A percentile compares a stretch with the other conserved stretches of the same genome.
phyloP scores from a whole-genome alignment of 1,140 invertebrate genomes.

The Neoseiulus cucumeris region DNA sequence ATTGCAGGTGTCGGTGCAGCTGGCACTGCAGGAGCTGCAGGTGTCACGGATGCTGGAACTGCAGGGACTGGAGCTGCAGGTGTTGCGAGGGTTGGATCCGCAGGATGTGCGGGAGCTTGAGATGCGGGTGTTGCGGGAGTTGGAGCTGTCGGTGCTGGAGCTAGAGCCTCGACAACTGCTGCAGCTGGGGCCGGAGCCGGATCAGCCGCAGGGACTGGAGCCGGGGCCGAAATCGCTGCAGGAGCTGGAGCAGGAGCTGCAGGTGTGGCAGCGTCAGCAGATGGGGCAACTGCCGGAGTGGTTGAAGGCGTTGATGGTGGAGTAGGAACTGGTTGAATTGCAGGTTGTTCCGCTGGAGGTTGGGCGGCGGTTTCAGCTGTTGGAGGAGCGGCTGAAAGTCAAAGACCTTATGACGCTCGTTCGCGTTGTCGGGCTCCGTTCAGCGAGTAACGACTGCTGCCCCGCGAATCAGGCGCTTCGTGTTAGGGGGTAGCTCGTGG shows the following conservation, averaged over 20 bases:
- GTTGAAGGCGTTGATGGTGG: background rate
- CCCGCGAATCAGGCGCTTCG: no score
- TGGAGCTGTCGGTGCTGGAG: constrained; percentile 27
- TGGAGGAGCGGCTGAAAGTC: constrained; percentile 10
- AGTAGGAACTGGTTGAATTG: background rate
- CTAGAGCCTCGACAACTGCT: constrained; percentile 19
- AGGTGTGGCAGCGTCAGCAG: background rate
- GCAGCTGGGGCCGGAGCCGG: constrained; percentile 19
- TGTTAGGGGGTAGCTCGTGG: no score
- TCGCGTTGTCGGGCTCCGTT: no score
- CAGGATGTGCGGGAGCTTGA: no score
- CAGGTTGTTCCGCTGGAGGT: background rate
- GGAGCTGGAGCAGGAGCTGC: background rate
- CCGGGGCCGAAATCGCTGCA: background rate
- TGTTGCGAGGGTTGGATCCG: no score
- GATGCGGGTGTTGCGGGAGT: no score
- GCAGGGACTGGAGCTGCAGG: no score
- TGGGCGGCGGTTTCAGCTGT: background rate
- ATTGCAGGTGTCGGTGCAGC: no score
- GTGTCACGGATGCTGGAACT: no score
- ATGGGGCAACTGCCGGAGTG: background rate
- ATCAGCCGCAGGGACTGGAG: constrained; percentile 2
- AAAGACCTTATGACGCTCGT: constrained; percentile 10
- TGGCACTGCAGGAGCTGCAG: no score
- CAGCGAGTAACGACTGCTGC: no score